Evolutionary conservation across 2,888 invertebrate genomes (phyloP).

Genomic region (Platynereis dumerilii): DNA sequence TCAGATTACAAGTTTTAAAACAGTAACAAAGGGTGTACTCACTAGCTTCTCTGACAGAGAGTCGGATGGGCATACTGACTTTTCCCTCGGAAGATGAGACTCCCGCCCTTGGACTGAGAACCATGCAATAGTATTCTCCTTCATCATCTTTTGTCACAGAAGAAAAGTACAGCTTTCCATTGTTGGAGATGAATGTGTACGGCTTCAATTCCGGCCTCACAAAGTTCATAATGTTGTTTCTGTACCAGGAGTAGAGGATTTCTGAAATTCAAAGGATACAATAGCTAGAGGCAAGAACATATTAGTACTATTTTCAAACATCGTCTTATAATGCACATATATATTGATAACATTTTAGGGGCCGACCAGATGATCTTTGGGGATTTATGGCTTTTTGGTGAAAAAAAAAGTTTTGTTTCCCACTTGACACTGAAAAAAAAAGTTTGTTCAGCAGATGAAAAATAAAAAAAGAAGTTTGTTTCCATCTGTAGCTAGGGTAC

Average conservation of each 20-base stretch:
- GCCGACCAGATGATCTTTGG: neutral
- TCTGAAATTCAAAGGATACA: slow-evolving; percentile 59
- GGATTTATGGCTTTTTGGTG: neutral
- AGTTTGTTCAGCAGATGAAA: no score
- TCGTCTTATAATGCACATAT: neutral
- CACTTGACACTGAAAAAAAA: no score
- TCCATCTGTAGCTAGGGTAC: no score
- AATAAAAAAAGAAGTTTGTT: no score
- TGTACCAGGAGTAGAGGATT: slow-evolving; percentile 89
- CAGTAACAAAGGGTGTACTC: no score
- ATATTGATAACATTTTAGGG: no score
- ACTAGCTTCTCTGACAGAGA: slow-evolving; percentile 48
- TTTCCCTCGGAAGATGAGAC: slow-evolving; percentile 44
- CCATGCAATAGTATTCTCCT: slow-evolving; percentile 48
- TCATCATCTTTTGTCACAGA: slow-evolving; percentile 80
- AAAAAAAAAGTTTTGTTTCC: no score
- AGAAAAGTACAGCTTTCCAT: slow-evolving; percentile 94
- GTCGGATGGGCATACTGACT: slow-evolving; percentile 50
- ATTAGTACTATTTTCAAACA: neutral
- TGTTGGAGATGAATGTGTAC: slow-evolving; percentile 86
- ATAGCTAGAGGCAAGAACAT: neutral
- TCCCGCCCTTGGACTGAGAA: slow-evolving; percentile 37
- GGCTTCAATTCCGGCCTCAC: slow-evolving; percentile 87
- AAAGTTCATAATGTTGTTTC: slow-evolving; percentile 87
- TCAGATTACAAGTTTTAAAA: no score